Conservation (phyloP, 2,888 invertebrate species). For the Macropis europaea region DNA sequence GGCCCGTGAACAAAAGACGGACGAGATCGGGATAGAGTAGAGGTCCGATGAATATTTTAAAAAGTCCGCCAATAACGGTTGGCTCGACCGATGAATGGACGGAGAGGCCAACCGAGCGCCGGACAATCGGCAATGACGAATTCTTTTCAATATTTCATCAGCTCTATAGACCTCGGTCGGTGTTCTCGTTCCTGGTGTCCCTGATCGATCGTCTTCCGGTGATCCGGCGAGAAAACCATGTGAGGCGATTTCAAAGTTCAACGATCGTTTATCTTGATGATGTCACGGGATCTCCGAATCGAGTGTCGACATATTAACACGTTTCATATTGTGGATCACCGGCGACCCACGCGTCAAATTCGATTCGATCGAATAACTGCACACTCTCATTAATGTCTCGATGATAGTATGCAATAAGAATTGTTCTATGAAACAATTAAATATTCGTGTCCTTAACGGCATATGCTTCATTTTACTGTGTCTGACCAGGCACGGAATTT, state of each 20-base stretch:
- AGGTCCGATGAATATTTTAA: conserved; percentile 65
- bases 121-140: conserved; percentile 70
- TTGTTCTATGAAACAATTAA: too few species aligned
- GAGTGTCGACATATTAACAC: too few species aligned
- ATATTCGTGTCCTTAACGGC: too few species aligned
- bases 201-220: conserved; percentile 35
- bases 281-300: too few species aligned
- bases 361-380: too few species aligned
- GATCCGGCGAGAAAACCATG: conserved; percentile 19
- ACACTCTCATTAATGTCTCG: too few species aligned
- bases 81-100: conserved; percentile 55
- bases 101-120: conserved; percentile 26
- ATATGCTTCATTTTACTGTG: too few species aligned
- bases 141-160: conserved; percentile 70
- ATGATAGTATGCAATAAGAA: too few species aligned
- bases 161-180: conserved; percentile 57
- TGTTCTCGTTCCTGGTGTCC: conserved; percentile 23
- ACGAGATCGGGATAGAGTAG: background rate
- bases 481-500: too few species aligned
- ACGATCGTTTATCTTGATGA: too few species aligned
- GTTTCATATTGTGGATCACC: too few species aligned
- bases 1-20: conserved; percentile 23
- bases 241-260: conserved; percentile 6
- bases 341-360: too few species aligned
- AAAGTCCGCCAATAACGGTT: conserved; percentile 41